phyloP scores from a whole-genome alignment of 2,113 vertebrate species.

The Dryoscopus gambensis region DNA sequence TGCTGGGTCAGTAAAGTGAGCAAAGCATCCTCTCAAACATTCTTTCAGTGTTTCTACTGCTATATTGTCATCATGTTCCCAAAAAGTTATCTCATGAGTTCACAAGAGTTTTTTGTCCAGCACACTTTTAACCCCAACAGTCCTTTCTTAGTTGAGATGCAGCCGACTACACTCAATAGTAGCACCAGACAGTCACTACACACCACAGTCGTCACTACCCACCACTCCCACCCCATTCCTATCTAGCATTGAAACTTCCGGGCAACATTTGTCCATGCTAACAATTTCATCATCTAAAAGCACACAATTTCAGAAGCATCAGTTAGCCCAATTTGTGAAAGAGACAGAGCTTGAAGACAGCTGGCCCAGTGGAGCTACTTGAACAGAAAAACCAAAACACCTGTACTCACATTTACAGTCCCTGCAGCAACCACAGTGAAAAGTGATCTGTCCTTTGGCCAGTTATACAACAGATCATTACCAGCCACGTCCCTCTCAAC shows the following conservation, averaged over 20 bases:
- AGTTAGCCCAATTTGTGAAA: background rate
- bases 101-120: background rate
- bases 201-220: background rate
- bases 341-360: background rate
- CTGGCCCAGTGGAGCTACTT: background rate
- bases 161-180: background rate
- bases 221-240: background rate
- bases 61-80: background rate
- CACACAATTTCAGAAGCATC: background rate
- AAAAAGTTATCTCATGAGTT: background rate
- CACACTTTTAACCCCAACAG: background rate
- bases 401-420: background rate
- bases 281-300: background rate
- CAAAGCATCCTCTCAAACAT: background rate
- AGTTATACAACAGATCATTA: background rate
- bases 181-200: background rate
- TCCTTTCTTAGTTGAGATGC: background rate
- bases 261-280: background rate
- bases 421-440: background rate
- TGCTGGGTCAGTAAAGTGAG: background rate
- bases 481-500: background rate
- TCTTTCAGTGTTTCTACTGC: background rate
- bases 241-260: background rate
- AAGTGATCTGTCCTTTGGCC: background rate
- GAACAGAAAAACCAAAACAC: background rate